Conservation (phyloP, 2,888 invertebrate species). For the Anarsia innoxiella region DNA sequence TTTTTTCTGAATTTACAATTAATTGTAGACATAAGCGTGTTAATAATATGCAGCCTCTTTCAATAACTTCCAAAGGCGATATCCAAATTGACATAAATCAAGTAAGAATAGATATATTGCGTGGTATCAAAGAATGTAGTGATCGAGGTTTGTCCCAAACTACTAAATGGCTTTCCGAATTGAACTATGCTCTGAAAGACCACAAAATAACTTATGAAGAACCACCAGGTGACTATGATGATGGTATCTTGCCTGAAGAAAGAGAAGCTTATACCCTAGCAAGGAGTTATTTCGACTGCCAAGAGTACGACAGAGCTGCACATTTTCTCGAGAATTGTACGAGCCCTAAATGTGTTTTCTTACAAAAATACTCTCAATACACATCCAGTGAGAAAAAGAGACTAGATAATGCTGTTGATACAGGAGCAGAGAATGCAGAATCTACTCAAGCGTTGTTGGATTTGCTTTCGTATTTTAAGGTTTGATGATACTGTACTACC, state of each 20-base stretch:
- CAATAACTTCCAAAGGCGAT: conserved; percentile 50
- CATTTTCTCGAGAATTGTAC: conserved; percentile 83
- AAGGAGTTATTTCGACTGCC: conserved; percentile 91
- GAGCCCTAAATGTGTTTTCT: conserved; percentile 84
- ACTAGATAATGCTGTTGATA: conserved; percentile 79
- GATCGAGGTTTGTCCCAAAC: conserved; percentile 87
- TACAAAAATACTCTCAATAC: conserved; percentile 90
- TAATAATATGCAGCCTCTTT: conserved; percentile 42
- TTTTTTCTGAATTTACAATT: neutral
- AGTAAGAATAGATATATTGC: conserved; percentile 57
- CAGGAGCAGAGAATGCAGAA: conserved; percentile 54
- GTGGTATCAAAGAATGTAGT: conserved; percentile 79
- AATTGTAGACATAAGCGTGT: neutral
- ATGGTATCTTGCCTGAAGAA: conserved; percentile 75
- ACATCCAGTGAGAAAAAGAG: conserved; percentile 93
- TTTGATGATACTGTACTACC: too few species aligned
- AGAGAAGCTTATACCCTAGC: conserved; percentile 84
- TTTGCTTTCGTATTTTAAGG: conserved; percentile 63
- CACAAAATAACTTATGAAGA: conserved; percentile 76
- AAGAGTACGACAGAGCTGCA: conserved; percentile 92
- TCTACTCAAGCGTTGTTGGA: conserved; percentile 61
- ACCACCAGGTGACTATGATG: conserved; percentile 43
- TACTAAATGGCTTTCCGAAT: conserved; percentile 91
- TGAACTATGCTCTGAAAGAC: conserved; percentile 84
- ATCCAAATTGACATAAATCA: conserved; percentile 59